Percentiles rank a stretch among this genome's conserved stretches.
phyloP scores from a whole-genome alignment of 2,113 vertebrate genomes.

The Tragelaphus strepsiceros region DNA sequence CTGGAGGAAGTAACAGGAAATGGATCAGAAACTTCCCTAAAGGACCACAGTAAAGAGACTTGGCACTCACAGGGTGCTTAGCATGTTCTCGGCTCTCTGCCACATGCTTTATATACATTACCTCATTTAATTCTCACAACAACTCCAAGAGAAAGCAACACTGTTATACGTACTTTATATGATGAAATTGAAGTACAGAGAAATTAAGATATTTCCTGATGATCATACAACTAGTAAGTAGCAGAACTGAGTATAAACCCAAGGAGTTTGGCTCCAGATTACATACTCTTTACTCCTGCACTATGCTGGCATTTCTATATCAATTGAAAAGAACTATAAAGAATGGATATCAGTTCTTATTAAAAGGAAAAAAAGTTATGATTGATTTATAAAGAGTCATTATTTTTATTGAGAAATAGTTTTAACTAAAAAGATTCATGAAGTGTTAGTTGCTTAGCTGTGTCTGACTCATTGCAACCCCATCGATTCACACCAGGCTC shows the following conservation, averaged over 20 bases:
- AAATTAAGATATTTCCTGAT: background rate
- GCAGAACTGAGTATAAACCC: background rate
- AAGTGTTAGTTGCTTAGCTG: background rate
- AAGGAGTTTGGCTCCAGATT: background rate
- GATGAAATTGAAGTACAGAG: background rate
- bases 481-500: accelerated
- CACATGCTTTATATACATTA: background rate
- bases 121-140: background rate
- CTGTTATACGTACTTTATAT: background rate
- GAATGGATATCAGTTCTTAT: background rate
- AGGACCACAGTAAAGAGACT: background rate
- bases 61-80: background rate
- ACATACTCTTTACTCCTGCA: background rate
- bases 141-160: background rate
- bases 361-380: background rate
- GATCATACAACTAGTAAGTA: background rate
- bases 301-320: background rate
- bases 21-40: background rate
- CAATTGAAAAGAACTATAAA: background rate
- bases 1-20: background rate
- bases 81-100: background rate
- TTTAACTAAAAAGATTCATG: background rate
- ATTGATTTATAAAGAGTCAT: background rate
- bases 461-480: background rate
- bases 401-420: background rate